Base-by-base conservation (phyloP, 1,140 invertebrate species). In the Pissodes strobi region DNA sequence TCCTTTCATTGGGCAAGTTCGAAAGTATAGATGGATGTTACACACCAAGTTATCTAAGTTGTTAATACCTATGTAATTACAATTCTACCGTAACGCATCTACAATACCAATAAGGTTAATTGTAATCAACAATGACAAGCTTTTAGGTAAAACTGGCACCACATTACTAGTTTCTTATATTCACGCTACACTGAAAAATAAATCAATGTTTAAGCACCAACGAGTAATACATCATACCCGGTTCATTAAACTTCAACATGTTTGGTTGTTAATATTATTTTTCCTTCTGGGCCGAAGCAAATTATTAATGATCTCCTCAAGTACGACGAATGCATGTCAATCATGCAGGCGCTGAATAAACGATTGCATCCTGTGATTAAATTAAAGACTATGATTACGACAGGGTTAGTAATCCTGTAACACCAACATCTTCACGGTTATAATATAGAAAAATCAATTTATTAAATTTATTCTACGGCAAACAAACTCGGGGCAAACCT, bases 311-410 rank as follows among this genome's bases (percentile, higher is more conserved):
- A 15, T 25, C 46, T 22, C 8, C 23, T 25, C 18, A 22, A 49
- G 46, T 49, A 49, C 46, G 18, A 49, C 46, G 46, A 49, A 25
- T 49, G n/a, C n/a, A n/a, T n/a, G 46, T 49, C 46, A 49, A 49
- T 49, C 46, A 49, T 49, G 18, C 46, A 17, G 46, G 17, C 18
- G 46, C 22, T 49, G 2, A n/a, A 49, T 49, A 49, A 23, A 15
- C 46, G 46, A 49, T 49, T 49, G 22, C 46, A 49, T 49, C 46
- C 46, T 49, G 46, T 23, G 18, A 49, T 49, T 22, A 21, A 49
- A 49, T 49, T 23, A 15, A 13, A 17, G 39, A 12, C 12, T 17
- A n/a, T 17, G 39, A 12, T 43, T 9, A 43, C 12, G 39, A 15
- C n/a, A n/a, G n/a, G n/a, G n/a, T n/a, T n/a, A n/a, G n/a, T n/a